These are phyloP conservation scores for Parambassis ranga DNA, from an alignment of 2,797 vertebrate species.

Conservation along the genomic window DNA sequence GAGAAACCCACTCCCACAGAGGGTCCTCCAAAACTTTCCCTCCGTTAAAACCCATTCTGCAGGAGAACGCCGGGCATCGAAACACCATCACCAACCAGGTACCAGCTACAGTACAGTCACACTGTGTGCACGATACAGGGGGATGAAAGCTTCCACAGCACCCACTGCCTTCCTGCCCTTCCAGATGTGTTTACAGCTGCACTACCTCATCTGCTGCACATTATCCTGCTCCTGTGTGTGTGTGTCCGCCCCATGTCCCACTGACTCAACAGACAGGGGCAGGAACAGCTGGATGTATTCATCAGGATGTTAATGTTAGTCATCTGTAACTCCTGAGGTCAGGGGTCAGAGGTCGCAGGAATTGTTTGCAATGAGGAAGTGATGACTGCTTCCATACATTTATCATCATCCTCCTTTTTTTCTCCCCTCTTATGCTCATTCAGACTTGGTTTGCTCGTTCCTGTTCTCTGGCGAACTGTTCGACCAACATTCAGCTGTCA, in stretches of 20 bases:
- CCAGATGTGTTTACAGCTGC: slow-evolving; percentile 57
- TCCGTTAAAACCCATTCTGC: slow-evolving; percentile 88
- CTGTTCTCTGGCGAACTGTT: slow-evolving; percentile 89
- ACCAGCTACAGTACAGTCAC: neutral
- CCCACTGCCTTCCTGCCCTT: slow-evolving; percentile 24
- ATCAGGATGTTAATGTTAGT: neutral
- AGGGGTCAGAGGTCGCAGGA: slow-evolving; percentile 10
- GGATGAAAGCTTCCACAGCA: too few species aligned
- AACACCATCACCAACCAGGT: slow-evolving; percentile 83
- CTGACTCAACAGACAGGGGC: slow-evolving; percentile 18
- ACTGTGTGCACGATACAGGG: too few species aligned
- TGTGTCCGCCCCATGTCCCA: slow-evolving; percentile 5
- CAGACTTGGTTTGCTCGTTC: slow-evolving; percentile 91
- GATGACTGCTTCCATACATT: neutral
- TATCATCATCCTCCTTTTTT: neutral
- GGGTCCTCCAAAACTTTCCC: slow-evolving; percentile 68
- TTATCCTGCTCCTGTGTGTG: slow-evolving; percentile 38
- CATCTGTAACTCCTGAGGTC: neutral
- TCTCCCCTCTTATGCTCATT: slow-evolving; percentile 9
- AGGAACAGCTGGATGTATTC: slow-evolving; percentile 21
- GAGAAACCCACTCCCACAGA: slow-evolving; percentile 71
- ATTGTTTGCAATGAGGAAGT: neutral
- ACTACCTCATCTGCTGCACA: slow-evolving; percentile 15
- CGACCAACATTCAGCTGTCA: slow-evolving; percentile 89
- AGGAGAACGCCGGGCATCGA: slow-evolving; percentile 79